phyloP scores from a whole-genome alignment of 1,140 invertebrate species.

The Bradynema listronoti region DNA sequence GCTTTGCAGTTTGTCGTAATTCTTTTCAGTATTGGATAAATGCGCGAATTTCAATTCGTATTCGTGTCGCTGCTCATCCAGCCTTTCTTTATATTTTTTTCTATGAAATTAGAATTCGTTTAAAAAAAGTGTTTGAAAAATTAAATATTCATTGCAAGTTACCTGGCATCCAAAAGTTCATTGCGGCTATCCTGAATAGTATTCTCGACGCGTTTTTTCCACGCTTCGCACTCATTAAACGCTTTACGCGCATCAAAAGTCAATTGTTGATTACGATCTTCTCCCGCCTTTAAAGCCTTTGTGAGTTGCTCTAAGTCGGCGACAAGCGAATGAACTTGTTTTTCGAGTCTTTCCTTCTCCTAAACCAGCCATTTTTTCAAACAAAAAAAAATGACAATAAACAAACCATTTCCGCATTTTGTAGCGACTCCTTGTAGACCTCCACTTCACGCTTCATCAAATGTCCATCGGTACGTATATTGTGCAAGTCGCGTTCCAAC shows the following conservation, averaged over 20 bases:
- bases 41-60: constrained; percentile 10
- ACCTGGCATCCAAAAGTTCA: constrained; percentile 22
- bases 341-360: constrained; percentile 21
- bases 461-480: constrained; percentile 37
- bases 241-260: constrained; percentile 26
- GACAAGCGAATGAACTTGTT: constrained; percentile 22
- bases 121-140: constrained; percentile 4
- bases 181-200: constrained; percentile 27
- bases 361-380: constrained; percentile 16
- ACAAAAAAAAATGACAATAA: constrained; percentile 11
- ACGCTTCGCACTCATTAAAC: constrained; percentile 17
- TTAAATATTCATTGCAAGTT: background rate
- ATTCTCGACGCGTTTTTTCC: constrained; percentile 33
- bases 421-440: constrained; percentile 44
- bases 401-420: constrained; percentile 40
- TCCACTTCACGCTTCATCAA: constrained; percentile 43
- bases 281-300: constrained; percentile 17
- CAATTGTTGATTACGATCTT: constrained; percentile 10
- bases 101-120: constrained; percentile 25
- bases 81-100: constrained; percentile 36
- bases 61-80: constrained; percentile 24
- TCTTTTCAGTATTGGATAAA: constrained; percentile 24
- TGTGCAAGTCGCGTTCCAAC: constrained; percentile 36
- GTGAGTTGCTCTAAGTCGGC: constrained; percentile 23
- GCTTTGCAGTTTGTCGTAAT: constrained; percentile 24